Evolutionary conservation across 2,888 invertebrate species (phyloP).

Genomic region (Beris chalybata): DNA sequence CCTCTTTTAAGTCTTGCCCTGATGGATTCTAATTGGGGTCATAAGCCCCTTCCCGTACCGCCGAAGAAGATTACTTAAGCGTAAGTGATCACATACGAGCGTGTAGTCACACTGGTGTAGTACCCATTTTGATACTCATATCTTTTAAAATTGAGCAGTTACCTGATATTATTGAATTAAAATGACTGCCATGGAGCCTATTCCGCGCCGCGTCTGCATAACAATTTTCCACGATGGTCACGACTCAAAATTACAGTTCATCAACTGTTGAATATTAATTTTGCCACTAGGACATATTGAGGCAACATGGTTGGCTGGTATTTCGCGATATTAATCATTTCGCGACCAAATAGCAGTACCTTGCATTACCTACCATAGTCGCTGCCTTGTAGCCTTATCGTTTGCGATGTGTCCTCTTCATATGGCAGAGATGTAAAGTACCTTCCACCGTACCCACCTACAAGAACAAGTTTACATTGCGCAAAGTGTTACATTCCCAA

Average conservation of each 20-base stretch:
- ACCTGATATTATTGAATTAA: conserved; percentile 29
- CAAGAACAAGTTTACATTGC: conserved; percentile 18
- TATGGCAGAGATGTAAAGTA: no score
- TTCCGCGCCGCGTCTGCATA: conserved; percentile 8
- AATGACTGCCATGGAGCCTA: conserved; percentile 22
- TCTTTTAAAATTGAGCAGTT: conserved; percentile 29
- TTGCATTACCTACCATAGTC: conserved; percentile 10
- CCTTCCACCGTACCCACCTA: conserved; percentile 23
- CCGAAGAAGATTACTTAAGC: background rate
- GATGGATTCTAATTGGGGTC: conserved; percentile 14
- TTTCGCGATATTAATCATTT: conserved; percentile 30
- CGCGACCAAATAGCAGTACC: conserved; percentile 23
- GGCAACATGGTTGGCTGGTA: conserved; percentile 27
- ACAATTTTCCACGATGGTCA: conserved; percentile 21
- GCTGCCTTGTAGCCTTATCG: no score
- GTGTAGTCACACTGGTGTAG: conserved; percentile 4
- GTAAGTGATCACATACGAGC: conserved; percentile 5
- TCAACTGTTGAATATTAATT: conserved; percentile 32
- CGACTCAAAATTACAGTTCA: conserved; percentile 31
- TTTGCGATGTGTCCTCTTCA: no score
- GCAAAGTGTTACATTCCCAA: conserved; percentile 19
- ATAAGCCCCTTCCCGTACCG: background rate
- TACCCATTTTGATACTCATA: conserved; percentile 5
- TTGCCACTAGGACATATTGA: conserved; percentile 31
- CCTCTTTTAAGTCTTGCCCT: background rate